These are phyloP conservation scores for Simalia tracyae DNA, from an alignment of 2,797 vertebrate species.

Conservation along the genomic window DNA sequence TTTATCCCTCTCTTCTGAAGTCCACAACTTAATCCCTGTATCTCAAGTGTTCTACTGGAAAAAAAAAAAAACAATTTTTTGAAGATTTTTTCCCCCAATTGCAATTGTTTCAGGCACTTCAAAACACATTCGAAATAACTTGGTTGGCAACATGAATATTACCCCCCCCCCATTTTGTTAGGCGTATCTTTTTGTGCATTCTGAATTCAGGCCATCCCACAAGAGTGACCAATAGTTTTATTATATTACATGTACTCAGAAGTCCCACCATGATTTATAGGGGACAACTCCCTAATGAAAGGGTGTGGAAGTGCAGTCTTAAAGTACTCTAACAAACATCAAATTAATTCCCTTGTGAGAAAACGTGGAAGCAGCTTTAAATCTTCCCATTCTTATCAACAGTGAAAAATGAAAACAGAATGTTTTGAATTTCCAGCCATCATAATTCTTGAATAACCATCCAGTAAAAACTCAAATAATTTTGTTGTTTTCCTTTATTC, in stretches of 20 bases:
- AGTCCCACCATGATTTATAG: background rate
- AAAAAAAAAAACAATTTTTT: background rate
- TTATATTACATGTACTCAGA: background rate
- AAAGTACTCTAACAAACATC: background rate
- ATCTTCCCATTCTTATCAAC: background rate
- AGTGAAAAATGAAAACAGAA: background rate
- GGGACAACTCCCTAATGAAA: too few species aligned
- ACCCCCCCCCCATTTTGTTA: background rate
- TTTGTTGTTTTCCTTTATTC: background rate
- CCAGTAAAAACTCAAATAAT: accelerated
- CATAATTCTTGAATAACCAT: accelerated
- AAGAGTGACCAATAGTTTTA: background rate
- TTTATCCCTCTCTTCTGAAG: background rate
- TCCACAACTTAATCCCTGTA: background rate
- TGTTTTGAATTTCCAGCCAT: background rate
- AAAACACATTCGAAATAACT: background rate
- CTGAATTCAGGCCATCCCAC: accelerated
- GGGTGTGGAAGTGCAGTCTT: background rate
- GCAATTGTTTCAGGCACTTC: background rate
- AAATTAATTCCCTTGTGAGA: background rate
- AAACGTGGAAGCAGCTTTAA: background rate
- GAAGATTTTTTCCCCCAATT: background rate
- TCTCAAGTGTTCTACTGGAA: background rate
- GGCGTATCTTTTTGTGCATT: background rate
- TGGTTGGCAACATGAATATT: accelerated